phyloP scores from a whole-genome alignment of 2,113 vertebrate genomes.

The Gorsachius goisagi region DNA sequence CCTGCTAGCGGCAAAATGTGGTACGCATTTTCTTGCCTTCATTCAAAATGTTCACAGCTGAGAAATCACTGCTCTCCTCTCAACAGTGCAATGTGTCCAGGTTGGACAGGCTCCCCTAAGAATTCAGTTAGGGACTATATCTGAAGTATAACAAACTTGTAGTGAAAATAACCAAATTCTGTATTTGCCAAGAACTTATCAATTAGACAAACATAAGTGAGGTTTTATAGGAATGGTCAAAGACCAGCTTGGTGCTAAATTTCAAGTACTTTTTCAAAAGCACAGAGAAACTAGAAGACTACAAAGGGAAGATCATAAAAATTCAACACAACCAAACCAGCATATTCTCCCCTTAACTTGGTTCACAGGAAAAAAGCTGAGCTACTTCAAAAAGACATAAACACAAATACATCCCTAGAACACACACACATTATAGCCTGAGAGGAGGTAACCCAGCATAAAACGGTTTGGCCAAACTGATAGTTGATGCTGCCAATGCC shows the following conservation, averaged over 20 bases:
- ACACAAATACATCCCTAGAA: not conserved
- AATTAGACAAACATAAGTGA: not conserved
- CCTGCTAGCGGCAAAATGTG: not conserved
- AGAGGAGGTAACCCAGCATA: not conserved
- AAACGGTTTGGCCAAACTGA: not conserved
- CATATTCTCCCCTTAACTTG: not conserved
- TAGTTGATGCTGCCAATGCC: not conserved
- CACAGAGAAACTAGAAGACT: not conserved
- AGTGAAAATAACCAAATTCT: not conserved
- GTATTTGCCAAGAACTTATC: not conserved
- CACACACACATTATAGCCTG: not conserved
- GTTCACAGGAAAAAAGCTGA: not conserved
- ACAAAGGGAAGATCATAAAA: not conserved
- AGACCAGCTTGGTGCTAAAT: not conserved
- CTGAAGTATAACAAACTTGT: not conserved
- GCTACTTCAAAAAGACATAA: not conserved
- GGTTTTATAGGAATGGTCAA: not conserved
- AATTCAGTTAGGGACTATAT: not conserved
- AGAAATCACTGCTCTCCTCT: not conserved
- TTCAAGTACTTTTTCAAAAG: not conserved
- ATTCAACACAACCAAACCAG: not conserved
- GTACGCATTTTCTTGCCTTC: not conserved
- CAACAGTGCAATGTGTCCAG: not conserved
- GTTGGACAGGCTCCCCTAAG: not conserved
- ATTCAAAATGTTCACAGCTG: not conserved